A percentile compares a stretch with the other conserved stretches of the same genome.
These are phyloP conservation scores for Lepus townsendii DNA, from an alignment of 2,797 vertebrate species.

Conservation along the genomic window DNA sequence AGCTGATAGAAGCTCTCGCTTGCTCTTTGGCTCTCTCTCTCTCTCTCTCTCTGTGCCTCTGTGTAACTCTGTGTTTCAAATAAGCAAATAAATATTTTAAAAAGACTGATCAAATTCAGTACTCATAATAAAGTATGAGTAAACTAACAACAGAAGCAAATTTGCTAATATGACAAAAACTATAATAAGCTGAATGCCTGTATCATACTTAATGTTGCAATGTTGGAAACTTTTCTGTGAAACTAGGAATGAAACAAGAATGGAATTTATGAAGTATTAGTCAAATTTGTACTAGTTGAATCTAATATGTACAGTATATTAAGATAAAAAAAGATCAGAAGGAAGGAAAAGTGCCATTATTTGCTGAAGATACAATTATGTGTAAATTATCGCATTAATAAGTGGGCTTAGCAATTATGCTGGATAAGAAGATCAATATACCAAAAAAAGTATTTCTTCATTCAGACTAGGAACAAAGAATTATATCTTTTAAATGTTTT, in stretches of 20 bases:
- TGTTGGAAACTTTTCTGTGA: background rate
- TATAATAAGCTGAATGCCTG: background rate
- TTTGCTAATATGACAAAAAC: background rate
- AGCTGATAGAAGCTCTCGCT: too few relatives aligned
- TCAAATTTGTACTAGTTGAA: background rate
- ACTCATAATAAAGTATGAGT: background rate
- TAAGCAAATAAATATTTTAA: too few relatives aligned
- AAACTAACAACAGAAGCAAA: background rate
- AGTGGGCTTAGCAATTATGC: background rate
- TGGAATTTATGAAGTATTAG: background rate
- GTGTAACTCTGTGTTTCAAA: too few relatives aligned
- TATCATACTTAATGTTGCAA: background rate
- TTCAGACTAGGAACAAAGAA: background rate
- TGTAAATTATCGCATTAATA: constrained; percentile 36
- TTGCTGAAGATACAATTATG: background rate
- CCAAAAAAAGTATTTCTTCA: background rate
- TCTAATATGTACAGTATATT: background rate
- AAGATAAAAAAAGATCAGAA: background rate
- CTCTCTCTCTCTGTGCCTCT: too few relatives aligned
- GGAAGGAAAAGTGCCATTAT: background rate
- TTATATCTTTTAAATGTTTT: background rate
- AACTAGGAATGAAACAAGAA: constrained; percentile 6
- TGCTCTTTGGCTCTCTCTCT: too few relatives aligned
- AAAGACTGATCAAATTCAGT: background rate
- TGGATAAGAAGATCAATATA: background rate